These are phyloP conservation scores for Brachypterus glaber DNA, from an alignment of 2,888 invertebrate species.

Conservation along the genomic window DNA sequence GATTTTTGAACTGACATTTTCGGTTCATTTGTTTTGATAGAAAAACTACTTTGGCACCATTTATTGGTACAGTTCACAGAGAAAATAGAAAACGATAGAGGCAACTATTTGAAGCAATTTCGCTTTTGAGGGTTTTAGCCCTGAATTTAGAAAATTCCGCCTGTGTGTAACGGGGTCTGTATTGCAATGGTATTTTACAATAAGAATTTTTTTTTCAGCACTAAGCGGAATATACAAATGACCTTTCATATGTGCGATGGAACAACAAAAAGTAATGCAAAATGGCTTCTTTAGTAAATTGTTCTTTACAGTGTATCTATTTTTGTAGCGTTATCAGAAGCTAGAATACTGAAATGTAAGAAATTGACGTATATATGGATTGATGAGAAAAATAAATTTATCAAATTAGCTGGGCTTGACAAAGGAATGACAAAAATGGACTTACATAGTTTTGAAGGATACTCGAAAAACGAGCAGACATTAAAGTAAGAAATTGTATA, in stretches of 20 bases:
- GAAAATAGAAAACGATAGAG: too few species aligned
- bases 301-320: constrained; percentile 2
- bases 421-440: constrained; percentile 52
- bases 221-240: too few species aligned
- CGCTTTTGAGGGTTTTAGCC: too few species aligned
- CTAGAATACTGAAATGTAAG: constrained; percentile 66
- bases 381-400: constrained; percentile 53
- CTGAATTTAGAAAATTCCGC: too few species aligned
- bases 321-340: constrained; percentile 35
- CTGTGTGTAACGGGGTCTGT: too few species aligned
- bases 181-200: too few species aligned
- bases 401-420: constrained; percentile 65
- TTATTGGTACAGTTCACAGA: too few species aligned
- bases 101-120: too few species aligned
- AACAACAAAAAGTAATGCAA: constrained; percentile 25
- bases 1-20: too few species aligned
- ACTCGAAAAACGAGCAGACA: constrained; percentile 49
- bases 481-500: constrained; percentile 45
- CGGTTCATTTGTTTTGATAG: too few species aligned
- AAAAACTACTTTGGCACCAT: too few species aligned
- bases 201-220: too few species aligned
- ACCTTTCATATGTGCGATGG: constrained; percentile 26
- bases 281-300: constrained; percentile 5
- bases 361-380: constrained; percentile 82
- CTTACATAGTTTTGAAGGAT: constrained; percentile 53